Evolutionary conservation across 2,113 vertebrate genomes (phyloP).

Genomic region (Etheostoma cragini): DNA sequence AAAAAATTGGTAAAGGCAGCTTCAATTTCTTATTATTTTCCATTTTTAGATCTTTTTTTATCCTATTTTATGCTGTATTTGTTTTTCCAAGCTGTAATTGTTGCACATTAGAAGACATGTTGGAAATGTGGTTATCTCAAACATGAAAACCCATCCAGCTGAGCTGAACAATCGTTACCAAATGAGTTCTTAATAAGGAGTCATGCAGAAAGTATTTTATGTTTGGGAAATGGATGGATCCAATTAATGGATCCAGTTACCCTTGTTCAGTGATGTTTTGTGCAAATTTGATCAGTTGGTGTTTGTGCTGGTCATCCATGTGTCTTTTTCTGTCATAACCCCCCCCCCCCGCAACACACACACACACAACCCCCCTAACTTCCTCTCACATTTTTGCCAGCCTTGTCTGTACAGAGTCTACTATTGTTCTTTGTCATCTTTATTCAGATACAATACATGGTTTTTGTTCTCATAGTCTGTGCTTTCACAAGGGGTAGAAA

Average conservation of each 20-base stretch:
- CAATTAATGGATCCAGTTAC: not conserved
- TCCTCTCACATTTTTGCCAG: slow-evolving; percentile 35
- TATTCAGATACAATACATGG: slow-evolving; percentile 54
- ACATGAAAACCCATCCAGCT: not conserved
- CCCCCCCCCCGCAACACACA: too few relatives aligned
- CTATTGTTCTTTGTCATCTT: slow-evolving; percentile 68
- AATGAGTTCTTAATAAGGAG: not conserved
- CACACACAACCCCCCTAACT: not conserved
- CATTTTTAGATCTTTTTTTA: not conserved
- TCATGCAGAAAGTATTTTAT: not conserved
- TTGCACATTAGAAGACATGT: not conserved
- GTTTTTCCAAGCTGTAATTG: not conserved
- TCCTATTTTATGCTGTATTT: not conserved
- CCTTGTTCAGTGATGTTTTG: slow-evolving; percentile 8
- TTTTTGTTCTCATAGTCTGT: slow-evolving; percentile 64
- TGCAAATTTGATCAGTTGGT: slow-evolving; percentile 27
- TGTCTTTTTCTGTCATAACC: slow-evolving; percentile 23
- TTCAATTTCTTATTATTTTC: not conserved
- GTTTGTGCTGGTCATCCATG: slow-evolving; percentile 13
- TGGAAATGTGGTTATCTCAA: not conserved
- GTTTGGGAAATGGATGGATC: not conserved
- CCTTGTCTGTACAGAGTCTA: slow-evolving; percentile 43
- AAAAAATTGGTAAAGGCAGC: not conserved
- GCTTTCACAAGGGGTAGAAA: slow-evolving; percentile 24
- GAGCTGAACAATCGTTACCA: not conserved